Evolutionary conservation across 2,797 vertebrate genomes (phyloP), one percentile per base, ranked within the genome.

Genomic region (Todus mexicanus): DNA sequence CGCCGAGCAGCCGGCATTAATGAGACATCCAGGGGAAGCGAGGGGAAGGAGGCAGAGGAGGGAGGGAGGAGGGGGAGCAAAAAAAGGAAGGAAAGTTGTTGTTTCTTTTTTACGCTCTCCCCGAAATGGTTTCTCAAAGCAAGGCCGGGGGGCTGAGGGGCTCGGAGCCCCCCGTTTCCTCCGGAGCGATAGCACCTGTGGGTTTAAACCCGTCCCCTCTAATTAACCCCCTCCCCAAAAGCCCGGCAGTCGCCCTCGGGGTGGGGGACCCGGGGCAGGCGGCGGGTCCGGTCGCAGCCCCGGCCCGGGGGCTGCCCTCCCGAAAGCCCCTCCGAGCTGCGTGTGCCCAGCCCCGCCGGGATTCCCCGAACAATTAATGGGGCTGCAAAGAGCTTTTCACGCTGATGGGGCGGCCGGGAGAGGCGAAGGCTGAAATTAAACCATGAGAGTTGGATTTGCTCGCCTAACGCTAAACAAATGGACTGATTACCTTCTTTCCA

Each of bases 401-500:
- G 94, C 37, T 74, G 77, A 47, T 42, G 48, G 66, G 72, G 69
- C 48, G 21, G 2, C 10, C 3, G 61, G 29, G 33, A 31, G n/a
- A 35, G 11, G 84, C 63, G 64, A 79, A 90, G 57, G 77, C 94
- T 95, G 96, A 96, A 96, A 98, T 97, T 92, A 93, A 96, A 97
- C 89, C 96, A 90, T 95, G 73, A 90, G 95, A 93, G 95, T 97
- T 98, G 97, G 97, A 97, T 97, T 98, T 98, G 96, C 94, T 95
- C 97, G 96, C 97, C 96, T 97, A 98, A 97, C 97, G 94, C 97
- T 97, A 96, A 95, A 97, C 94, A 97, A 97, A 97, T 94, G 96
- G 95, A 96, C 97, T 97, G 98, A 98, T 98, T 98, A 97, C 95
- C 97, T 97, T 98, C 97, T 97, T 97, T 98, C 97, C 98, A 98